Percentiles rank a stretch among this genome's conserved stretches.
Evolutionary conservation across 2,888 invertebrate species (phyloP).

Genomic region (Tipula helvola): DNA sequence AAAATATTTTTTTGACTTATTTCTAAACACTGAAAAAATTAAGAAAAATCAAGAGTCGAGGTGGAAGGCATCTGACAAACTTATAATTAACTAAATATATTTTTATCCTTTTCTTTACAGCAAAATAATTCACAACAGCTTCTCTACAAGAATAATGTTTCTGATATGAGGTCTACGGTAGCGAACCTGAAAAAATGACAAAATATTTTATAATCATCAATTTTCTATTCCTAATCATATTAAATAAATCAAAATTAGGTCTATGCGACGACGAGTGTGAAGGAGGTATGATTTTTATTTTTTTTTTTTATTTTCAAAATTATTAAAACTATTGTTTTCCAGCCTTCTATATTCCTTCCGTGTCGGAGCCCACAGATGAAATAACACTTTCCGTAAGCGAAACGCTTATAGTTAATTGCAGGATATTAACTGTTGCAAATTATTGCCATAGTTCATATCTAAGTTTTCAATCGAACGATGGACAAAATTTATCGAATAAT

Average conservation of each 20-base stretch:
- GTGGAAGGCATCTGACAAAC: too few species aligned
- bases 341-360: not conserved
- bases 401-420: not conserved
- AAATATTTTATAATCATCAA: not conserved
- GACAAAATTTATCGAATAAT: not conserved
- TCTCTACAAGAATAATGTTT: not conserved
- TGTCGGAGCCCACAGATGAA: not conserved
- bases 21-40: too few species aligned
- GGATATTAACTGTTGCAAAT: not conserved
- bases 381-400: not conserved
- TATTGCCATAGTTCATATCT: not conserved
- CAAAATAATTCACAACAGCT: not conserved
- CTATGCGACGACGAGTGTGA: not conserved
- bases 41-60: too few species aligned
- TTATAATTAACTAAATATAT: too few species aligned
- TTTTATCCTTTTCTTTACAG: not conserved
- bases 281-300: not conserved
- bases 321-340: not conserved
- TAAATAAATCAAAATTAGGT: not conserved
- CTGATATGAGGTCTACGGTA: not conserved
- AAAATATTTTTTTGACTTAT: too few species aligned
- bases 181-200: not conserved
- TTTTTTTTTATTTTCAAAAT: not conserved
- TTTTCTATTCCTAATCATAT: not conserved
- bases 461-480: not conserved